Percentiles rank a stretch among this genome's conserved stretches.
Conservation (phyloP, 2,113 vertebrate genomes). For the Perca schrenkii region DNA sequence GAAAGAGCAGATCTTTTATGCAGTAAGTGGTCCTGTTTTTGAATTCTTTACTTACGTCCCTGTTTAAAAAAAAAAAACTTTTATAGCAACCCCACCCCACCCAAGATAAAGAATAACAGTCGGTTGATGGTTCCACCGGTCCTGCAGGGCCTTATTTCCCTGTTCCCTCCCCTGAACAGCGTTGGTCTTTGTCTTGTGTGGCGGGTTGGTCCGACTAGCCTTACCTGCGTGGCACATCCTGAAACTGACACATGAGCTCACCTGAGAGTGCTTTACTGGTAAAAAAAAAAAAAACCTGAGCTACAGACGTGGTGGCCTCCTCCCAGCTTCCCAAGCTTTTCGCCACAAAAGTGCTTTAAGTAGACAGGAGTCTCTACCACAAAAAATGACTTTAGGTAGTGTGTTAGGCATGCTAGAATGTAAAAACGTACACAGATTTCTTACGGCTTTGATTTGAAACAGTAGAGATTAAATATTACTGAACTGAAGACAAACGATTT, state of each 20-base stretch:
- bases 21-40: constrained; percentile 13
- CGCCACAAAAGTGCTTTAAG: neutral
- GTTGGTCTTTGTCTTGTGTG: constrained; percentile 75
- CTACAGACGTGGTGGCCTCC: constrained; percentile 34
- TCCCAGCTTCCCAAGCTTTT: constrained; percentile 9
- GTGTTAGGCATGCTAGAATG: neutral
- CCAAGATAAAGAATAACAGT: constrained; percentile 84
- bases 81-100: constrained; percentile 71
- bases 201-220: constrained; percentile 74
- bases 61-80: constrained; percentile 43
- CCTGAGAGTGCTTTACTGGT: constrained; percentile 60
- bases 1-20: constrained; percentile 22
- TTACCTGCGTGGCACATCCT: constrained; percentile 84
- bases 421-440: constrained; percentile 2
- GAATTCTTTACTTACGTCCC: constrained; percentile 51
- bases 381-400: neutral
- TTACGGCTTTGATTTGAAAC: constrained; percentile 9
- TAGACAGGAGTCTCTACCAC: neutral
- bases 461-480: neutral
- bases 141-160: constrained; percentile 77
- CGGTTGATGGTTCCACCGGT: constrained; percentile 85
- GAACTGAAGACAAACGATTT: neutral
- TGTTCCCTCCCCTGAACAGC: constrained; percentile 76
- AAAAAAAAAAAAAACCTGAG: constrained; percentile 41
- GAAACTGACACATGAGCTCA: constrained; percentile 82